Conservation (phyloP, 2,888 invertebrate genomes). For the Proisotoma minuta region DNA sequence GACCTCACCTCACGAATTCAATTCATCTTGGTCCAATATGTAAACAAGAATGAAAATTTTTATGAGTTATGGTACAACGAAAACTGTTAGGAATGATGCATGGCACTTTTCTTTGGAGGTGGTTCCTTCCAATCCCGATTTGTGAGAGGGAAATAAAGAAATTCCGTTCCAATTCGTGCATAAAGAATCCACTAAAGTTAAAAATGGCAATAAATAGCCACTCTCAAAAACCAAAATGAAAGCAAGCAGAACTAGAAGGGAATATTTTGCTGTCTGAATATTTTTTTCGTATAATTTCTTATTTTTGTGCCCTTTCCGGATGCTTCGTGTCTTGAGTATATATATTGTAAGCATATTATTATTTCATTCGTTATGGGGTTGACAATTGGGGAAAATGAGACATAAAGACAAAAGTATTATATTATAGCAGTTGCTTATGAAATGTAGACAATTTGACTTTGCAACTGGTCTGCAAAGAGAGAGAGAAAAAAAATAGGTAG, state of each 20-base stretch:
- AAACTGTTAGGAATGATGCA: slow-evolving; percentile 7
- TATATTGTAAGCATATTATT: not conserved
- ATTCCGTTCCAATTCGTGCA: not conserved
- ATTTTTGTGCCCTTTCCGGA: not conserved
- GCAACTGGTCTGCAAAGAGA: not conserved
- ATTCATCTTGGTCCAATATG: slow-evolving; percentile 10
- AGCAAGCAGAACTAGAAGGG: not conserved
- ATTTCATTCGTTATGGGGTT: not conserved
- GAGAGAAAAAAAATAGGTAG: slow-evolving; percentile 11
- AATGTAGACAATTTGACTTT: too few relatives aligned
- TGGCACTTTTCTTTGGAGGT: slow-evolving; percentile 8
- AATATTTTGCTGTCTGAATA: too few relatives aligned
- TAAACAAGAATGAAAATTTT: slow-evolving; percentile 7
- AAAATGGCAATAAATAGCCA: slow-evolving; percentile 5
- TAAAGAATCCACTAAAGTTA: not conserved
- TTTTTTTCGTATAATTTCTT: not conserved
- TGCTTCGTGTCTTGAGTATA: not conserved
- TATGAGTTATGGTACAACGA: slow-evolving; percentile 13
- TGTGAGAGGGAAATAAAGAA: not conserved
- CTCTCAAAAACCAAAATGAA: not conserved
- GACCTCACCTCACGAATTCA: slow-evolving; percentile 6
- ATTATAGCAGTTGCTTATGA: too few relatives aligned
- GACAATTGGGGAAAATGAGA: not conserved
- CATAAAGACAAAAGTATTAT: too few relatives aligned
- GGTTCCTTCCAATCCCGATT: slow-evolving; percentile 7